Evolutionary conservation across 2,888 invertebrate genomes (phyloP), one percentile per base, ranked within the genome.

Genomic region (Drosophila mulleri): DNA sequence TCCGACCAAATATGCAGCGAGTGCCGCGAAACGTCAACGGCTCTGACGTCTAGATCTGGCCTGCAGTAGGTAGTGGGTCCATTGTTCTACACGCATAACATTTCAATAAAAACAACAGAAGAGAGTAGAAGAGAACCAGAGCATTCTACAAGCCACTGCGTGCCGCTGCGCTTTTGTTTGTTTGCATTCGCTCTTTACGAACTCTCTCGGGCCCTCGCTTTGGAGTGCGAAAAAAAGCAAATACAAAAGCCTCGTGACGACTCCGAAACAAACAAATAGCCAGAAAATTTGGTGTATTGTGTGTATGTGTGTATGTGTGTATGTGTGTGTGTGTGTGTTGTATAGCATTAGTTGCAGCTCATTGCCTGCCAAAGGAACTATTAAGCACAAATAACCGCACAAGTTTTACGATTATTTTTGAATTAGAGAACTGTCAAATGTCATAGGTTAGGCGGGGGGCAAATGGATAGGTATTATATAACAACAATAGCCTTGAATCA

Each of bases 121-220:
- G 3, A 23, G 20, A 39, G 45, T 23, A 26, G 44, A 29, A 26
- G 23, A 48, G 48, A 16, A 18, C 12, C 9, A 42, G 16, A 52
- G 44, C 41, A 26, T 37, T 53, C 32, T 20, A 11, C 47, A 47
- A 62, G 44, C 44, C 3, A 35, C 44, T 44, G 57, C 57, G 44
- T 44, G 57, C 83, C 74, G 84, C 88, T 85, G 84, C 88, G 84
- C 84, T 85, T 85, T 85, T 88, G 89, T 88, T 88, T 85, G 86
- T 83, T 72, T 81, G 66, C 77, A 78, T 78, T 79, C 61, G 56
- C 7, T 64, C 78, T 64, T 69, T 67, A 66, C 48, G 57, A 37
- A 72, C 57, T 67, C 52, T 65, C 53, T 16, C 44, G 50, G 41
- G 64, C 64, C 59, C 56, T 72, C 48, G 54, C 57, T 59, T 48